These are phyloP conservation scores for Chloroclystis v-ata DNA, from an alignment of 2,888 invertebrate species.

Conservation along the genomic window DNA sequence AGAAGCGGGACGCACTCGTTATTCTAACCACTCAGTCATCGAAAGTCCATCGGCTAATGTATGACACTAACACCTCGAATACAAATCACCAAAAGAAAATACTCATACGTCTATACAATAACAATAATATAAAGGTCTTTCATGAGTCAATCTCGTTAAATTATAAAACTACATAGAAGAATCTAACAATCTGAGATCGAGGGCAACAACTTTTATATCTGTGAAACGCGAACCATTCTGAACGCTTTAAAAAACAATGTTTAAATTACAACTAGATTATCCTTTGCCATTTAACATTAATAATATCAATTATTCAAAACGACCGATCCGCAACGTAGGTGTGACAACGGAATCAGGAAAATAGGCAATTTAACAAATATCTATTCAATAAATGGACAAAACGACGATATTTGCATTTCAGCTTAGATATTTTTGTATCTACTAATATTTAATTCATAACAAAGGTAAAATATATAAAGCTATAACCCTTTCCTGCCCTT, in stretches of 20 bases:
- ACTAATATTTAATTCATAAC: constrained; percentile 54
- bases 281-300: constrained; percentile 52
- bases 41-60: constrained; percentile 76
- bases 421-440: constrained; percentile 52
- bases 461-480: constrained; percentile 67
- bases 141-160: constrained; percentile 64
- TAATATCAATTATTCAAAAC: constrained; percentile 55
- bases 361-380: constrained; percentile 32
- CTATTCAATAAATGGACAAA: constrained; percentile 37
- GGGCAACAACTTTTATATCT: constrained; percentile 57
- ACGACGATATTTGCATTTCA: constrained; percentile 39
- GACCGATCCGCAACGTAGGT: constrained; percentile 39
- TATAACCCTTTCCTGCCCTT: constrained; percentile 54
- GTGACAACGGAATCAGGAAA: constrained; percentile 40
- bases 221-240: constrained; percentile 48
- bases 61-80: constrained; percentile 66
- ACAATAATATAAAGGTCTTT: constrained; percentile 65
- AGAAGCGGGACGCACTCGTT: constrained; percentile 63
- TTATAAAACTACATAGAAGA: constrained; percentile 67
- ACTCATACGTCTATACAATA: constrained; percentile 67
- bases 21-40: constrained; percentile 64
- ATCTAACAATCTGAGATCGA: constrained; percentile 66
- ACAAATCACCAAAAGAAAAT: constrained; percentile 66
- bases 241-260: constrained; percentile 47
- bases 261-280: constrained; percentile 50